Evolutionary conservation across 2,797 vertebrate genomes (phyloP), one percentile per base, ranked within the genome.

Genomic region (Platyrinchus mystaceus): DNA sequence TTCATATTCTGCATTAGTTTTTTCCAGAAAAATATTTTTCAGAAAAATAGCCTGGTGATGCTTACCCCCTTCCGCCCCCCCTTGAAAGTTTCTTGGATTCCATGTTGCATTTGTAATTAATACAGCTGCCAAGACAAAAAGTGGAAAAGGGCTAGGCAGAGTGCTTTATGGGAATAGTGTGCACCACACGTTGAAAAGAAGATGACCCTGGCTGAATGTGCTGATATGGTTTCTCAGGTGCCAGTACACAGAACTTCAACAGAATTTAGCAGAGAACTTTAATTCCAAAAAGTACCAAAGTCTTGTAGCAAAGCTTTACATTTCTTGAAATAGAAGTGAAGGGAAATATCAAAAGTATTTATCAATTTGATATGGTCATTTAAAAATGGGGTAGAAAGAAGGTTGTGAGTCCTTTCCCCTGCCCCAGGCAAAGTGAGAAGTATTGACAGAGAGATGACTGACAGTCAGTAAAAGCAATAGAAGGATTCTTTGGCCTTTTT

Each of bases 1-100:
- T 97, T 98, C 89, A 91, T 97, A 97, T 96, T 97, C 90, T 96
- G 49, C 39, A 73, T 91, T 95, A 93, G 50, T 95, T 93, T 79
- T 96, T 97, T 96, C 63, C 69, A 89, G 90, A 98, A 95, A 96
- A 96, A 91, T 92, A 85, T 63, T 96, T 84, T 95, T 96, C 68
- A 92, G 87, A 96, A 70, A 79, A 95, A 95, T 96, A 92, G 83
- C 60, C 64, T 63, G n/a, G 13, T 19, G 50, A 60, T 79, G 62
- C 66, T 89, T 86, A 87, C 83, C 37, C 12, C 13, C 75, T 0
- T 22, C 1, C 37, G n/a, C 20, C 39, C 10, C 6, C 74, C 22
- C 95, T 90, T 90, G 62, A 91, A 87, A 68, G 26, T 76, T 89
- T 94, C 47, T 93, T 76, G 58, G 49, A 88, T 73, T 52, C 67